Base-by-base conservation (phyloP, 2,113 vertebrate species). In the Stomatorhinus ivindoensis region DNA sequence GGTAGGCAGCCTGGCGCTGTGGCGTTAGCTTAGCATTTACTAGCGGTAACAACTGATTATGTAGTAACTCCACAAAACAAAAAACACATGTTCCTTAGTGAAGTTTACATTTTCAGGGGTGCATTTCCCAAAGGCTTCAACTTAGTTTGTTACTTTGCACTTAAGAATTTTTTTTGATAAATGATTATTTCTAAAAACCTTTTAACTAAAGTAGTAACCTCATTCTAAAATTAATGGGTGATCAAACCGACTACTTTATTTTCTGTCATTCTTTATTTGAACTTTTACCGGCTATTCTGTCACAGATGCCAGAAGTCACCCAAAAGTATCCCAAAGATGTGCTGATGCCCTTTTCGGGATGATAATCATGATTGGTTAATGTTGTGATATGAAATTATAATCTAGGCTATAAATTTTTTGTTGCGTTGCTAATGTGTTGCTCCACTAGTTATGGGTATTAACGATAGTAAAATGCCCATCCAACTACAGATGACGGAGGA, bases 401-500 rank as follows among this genome's bases (percentile, higher is more conserved):
- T 27, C 3, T 65, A 65, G 21, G 55, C 19, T 6, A 21, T 7
- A 55, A 24, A 55, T 7, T 7, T 55, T n/a, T 61, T 9, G 21
- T 61, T 7, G 9, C 2, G 0, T n/a, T 61, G 2, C n/a, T 61
- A 9, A 24, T 58, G 5, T 4, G 1, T 8, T 58, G 19, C n/a
- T 61, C 21, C 55, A 61, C 55, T n/a, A 61, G 24, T 24, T 61
- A 10, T 65, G 58, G 61, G n/a, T 31, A 65, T 31, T 65, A 65
- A 65, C n/a, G 4, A 10, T 65, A 65, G n/a, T 19, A 65, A 65
- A 65, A 65, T 31, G n/a, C n/a, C 61, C n/a, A 65, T 65, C n/a
- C 61, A 3, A 88, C 1, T 91, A 47, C 88, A 96, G 96, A 90
- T 93, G 92, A 93, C 92, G 44, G 88, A 89, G 0, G 80, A 94